Percentiles rank a stretch among this genome's conserved stretches.
phyloP scores from a whole-genome alignment of 1,140 invertebrate genomes.

The Zaprionus vittiger region DNA sequence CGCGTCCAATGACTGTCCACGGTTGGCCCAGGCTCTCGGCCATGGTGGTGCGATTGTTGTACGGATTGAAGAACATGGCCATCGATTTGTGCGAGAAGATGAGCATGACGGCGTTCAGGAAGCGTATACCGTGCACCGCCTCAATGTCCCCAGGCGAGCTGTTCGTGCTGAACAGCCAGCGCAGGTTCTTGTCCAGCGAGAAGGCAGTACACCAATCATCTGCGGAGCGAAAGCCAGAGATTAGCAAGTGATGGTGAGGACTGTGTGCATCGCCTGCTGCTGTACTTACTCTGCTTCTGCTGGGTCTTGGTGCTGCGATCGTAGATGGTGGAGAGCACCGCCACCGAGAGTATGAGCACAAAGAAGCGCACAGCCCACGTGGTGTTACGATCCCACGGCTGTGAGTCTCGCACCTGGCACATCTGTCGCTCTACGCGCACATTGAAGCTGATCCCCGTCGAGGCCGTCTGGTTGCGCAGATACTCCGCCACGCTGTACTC shows the following conservation, averaged over 20 bases:
- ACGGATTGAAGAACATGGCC: conserved; percentile 88
- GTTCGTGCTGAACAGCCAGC: conserved; percentile 86
- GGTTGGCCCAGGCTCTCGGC: conserved; percentile 86
- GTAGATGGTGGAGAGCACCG: conserved; percentile 77
- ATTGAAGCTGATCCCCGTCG: conserved; percentile 85
- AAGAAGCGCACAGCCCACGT: conserved; percentile 85
- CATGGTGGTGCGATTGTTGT: conserved; percentile 87
- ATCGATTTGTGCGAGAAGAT: conserved; percentile 88
- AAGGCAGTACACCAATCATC: conserved; percentile 86
- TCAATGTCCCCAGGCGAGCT: conserved; percentile 86
- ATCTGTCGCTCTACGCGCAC: conserved; percentile 87
- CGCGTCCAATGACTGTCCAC: conserved; percentile 88
- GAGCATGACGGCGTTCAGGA: conserved; percentile 87
- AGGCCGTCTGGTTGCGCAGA: conserved; percentile 82
- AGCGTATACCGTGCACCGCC: conserved; percentile 87
- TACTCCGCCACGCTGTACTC: conserved; percentile 85
- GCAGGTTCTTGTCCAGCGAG: conserved; percentile 87
- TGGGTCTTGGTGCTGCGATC: conserved; percentile 73
- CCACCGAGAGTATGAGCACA: conserved; percentile 68
- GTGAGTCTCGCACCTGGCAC: conserved; percentile 85
- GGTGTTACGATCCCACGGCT: conserved; percentile 77
- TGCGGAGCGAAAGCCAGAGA: not conserved
- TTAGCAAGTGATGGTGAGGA: not conserved
- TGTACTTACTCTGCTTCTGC: conserved; percentile 69
- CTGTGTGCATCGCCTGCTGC: not conserved